Evolutionary conservation across 1,140 invertebrate species (phyloP).

Genomic region (Trichomalopsis sarcophagae): DNA sequence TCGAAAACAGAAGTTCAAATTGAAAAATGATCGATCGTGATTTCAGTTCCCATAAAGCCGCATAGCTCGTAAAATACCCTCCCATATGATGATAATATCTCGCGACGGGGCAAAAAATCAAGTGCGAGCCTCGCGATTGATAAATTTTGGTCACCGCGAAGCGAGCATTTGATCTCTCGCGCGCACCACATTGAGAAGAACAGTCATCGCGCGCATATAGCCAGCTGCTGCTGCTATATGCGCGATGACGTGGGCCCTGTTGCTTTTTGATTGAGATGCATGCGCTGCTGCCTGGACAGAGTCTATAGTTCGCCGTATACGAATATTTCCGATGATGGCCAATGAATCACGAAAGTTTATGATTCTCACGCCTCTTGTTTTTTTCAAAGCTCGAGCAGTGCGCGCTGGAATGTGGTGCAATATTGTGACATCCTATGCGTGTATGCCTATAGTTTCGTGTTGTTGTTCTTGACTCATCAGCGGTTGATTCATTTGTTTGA

Average conservation of each 20-base stretch:
- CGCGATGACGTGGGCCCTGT: background rate
- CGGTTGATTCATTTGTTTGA: background rate
- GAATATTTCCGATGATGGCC: background rate
- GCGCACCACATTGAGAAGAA: background rate
- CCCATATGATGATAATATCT: background rate
- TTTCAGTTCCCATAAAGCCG: background rate
- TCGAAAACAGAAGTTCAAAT: too few species aligned
- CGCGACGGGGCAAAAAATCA: background rate
- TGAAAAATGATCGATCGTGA: too few species aligned
- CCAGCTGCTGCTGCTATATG: background rate
- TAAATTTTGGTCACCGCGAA: background rate
- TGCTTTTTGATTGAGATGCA: background rate
- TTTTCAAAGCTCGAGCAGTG: background rate
- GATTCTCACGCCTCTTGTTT: conserved; percentile 1
- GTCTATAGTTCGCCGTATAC: background rate
- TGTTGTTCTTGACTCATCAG: background rate
- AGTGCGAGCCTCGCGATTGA: background rate
- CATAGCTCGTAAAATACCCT: background rate
- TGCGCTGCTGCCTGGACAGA: background rate
- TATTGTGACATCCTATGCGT: background rate
- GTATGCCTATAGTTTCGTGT: background rate
- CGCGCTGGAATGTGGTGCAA: background rate
- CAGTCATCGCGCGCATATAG: background rate
- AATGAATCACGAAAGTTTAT: background rate
- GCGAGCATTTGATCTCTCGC: background rate